Evolutionary conservation across 2,888 invertebrate species (phyloP).

Genomic region (Brachycybe producta): DNA sequence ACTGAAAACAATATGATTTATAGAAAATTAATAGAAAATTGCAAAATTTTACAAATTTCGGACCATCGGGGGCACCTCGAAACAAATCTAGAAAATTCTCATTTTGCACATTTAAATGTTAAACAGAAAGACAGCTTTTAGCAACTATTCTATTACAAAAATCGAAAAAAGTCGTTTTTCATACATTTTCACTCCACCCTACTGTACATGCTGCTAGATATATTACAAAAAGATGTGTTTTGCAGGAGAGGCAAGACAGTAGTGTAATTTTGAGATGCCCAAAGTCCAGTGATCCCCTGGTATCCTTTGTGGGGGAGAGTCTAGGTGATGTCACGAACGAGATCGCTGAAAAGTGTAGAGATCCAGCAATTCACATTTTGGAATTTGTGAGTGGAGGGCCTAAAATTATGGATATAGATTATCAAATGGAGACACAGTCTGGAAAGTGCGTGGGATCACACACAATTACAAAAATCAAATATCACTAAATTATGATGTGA

Average conservation of each 20-base stretch:
- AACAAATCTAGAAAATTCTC: too few species aligned
- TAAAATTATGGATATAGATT: conserved; percentile 30
- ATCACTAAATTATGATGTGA: conserved; percentile 22
- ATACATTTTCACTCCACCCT: too few species aligned
- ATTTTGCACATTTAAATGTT: too few species aligned
- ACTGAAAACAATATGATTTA: too few species aligned
- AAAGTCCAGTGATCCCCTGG: conserved; percentile 22
- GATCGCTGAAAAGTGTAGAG: conserved; percentile 24
- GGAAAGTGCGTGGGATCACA: conserved; percentile 27
- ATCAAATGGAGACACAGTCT: conserved; percentile 19
- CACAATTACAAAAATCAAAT: conserved; percentile 21
- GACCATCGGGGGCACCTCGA: too few species aligned
- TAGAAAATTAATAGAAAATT: too few species aligned
- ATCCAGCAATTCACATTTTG: conserved; percentile 26
- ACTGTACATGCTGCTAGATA: conserved; percentile 29
- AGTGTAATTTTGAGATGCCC: conserved; percentile 27
- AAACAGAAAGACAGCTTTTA: too few species aligned
- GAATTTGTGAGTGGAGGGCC: conserved; percentile 31
- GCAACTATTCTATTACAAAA: too few species aligned
- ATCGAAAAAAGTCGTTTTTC: too few species aligned
- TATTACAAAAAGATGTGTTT: conserved; percentile 26
- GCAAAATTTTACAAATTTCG: too few species aligned
- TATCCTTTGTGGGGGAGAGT: conserved; percentile 24
- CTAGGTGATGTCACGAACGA: conserved; percentile 32
- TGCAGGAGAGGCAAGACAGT: conserved; percentile 34